Evolutionary conservation across 1,140 invertebrate species (phyloP).

Genomic region (Microplitis mediator): DNA sequence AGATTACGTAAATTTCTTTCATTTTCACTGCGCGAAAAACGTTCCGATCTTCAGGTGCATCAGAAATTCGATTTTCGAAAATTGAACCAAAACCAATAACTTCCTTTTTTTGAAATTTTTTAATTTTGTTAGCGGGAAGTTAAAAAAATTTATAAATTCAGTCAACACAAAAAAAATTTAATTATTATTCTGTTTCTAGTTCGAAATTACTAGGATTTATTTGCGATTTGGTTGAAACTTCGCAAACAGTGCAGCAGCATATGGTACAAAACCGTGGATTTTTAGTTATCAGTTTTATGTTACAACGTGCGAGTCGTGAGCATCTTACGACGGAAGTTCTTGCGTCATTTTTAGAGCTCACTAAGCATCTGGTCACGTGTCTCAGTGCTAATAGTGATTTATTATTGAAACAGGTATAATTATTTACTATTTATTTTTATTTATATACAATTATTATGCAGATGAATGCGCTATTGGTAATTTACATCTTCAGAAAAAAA

Average conservation of each 20-base stretch:
- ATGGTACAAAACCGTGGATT: slow-evolving; percentile 98
- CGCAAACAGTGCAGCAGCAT: slow-evolving; percentile 96
- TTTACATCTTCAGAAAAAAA: no score
- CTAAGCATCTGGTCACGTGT: slow-evolving; percentile 95
- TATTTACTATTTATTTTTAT: not conserved
- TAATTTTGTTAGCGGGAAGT: not conserved
- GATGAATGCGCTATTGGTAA: no score
- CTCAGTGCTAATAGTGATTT: slow-evolving; percentile 91
- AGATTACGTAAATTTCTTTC: no score
- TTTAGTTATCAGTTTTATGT: slow-evolving; percentile 95
- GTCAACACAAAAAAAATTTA: slow-evolving; percentile 4
- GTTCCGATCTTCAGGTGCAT: no score
- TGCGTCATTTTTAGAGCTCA: slow-evolving; percentile 90
- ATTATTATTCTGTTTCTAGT: slow-evolving; percentile 67
- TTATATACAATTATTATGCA: not conserved
- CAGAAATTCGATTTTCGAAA: no score
- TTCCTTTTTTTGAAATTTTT: not conserved
- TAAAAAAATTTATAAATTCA: slow-evolving; percentile 3
- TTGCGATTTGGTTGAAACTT: slow-evolving; percentile 95
- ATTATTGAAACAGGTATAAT: slow-evolving; percentile 89
- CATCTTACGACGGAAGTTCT: slow-evolving; percentile 94
- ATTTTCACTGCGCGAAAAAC: no score
- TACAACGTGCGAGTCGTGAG: slow-evolving; percentile 91
- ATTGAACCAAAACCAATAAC: no score
- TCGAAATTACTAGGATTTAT: slow-evolving; percentile 96